These are phyloP conservation scores for Xyrichtys novacula DNA, from an alignment of 2,797 vertebrate species.

Conservation along the genomic window DNA sequence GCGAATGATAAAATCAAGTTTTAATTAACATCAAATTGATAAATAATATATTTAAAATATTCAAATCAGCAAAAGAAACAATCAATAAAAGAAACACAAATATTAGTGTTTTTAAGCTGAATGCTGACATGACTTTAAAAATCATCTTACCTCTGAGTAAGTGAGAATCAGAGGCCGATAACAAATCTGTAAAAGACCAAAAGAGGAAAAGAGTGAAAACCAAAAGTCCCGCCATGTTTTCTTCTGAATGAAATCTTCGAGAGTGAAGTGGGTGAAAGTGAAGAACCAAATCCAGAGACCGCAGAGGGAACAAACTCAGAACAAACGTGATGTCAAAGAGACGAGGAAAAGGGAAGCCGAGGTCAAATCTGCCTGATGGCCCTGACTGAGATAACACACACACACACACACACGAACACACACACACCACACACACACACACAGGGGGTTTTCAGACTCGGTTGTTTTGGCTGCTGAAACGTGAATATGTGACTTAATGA, in stretches of 20 bases:
- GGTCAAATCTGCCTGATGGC: conserved; percentile 78
- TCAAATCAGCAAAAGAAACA: neutral
- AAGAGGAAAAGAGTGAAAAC: conserved; percentile 15
- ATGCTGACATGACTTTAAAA: neutral
- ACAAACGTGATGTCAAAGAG: conserved; percentile 14
- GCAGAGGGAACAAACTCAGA: neutral
- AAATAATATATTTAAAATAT: too few species aligned
- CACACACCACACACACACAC: conserved; percentile 15
- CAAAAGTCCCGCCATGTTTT: conserved; percentile 58
- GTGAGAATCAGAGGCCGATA: conserved; percentile 32
- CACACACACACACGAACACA: too few species aligned
- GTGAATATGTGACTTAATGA: neutral
- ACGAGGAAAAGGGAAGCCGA: conserved; percentile 75
- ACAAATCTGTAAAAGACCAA: conserved; percentile 24
- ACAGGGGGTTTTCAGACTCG: neutral
- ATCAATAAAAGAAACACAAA: neutral
- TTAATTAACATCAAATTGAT: too few species aligned
- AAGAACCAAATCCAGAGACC: conserved; percentile 4
- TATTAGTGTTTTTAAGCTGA: neutral
- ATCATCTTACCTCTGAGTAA: conserved; percentile 64
- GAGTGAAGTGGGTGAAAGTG: neutral
- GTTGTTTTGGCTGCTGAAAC: neutral
- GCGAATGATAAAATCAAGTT: too few species aligned
- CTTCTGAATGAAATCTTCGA: neutral
- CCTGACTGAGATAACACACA: conserved; percentile 53